phyloP scores from a whole-genome alignment of 2,797 vertebrate genomes.

The Rhynchonycteris naso region DNA sequence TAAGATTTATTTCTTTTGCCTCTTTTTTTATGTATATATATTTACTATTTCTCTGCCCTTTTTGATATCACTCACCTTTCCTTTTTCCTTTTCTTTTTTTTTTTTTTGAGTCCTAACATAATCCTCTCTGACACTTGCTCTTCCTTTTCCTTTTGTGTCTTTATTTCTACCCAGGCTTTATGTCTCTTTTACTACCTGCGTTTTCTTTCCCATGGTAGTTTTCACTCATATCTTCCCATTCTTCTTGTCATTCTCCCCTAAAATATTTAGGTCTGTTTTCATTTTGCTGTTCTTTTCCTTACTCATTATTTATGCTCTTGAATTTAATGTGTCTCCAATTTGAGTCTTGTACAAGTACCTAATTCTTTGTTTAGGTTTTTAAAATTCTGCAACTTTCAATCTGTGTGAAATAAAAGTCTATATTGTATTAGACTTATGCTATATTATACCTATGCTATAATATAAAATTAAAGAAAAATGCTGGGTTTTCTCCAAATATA shows the following conservation, averaged over 20 bases:
- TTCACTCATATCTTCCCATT: neutral
- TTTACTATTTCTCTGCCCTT: neutral
- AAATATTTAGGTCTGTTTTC: neutral
- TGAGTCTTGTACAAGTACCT: neutral
- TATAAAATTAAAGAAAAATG: neutral
- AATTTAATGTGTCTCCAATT: neutral
- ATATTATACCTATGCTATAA: neutral
- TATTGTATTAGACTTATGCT: too few species aligned
- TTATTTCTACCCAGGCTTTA: neutral
- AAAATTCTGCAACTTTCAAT: neutral
- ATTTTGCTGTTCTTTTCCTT: neutral
- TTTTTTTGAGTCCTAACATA: neutral
- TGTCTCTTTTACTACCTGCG: neutral
- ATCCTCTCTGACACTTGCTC: neutral
- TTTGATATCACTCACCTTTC: fast-evolving
- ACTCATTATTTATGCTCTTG: neutral
- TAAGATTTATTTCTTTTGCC: neutral
- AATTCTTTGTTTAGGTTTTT: neutral
- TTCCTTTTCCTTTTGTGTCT: neutral
- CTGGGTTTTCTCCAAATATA: neutral
- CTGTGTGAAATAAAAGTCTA: neutral
- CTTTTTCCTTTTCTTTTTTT: neutral
- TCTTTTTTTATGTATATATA: neutral
- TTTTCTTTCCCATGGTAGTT: neutral
- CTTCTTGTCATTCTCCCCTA: neutral